Conservation (phyloP, 2,888 invertebrate genomes). For the Eubasilissa splendida region DNA sequence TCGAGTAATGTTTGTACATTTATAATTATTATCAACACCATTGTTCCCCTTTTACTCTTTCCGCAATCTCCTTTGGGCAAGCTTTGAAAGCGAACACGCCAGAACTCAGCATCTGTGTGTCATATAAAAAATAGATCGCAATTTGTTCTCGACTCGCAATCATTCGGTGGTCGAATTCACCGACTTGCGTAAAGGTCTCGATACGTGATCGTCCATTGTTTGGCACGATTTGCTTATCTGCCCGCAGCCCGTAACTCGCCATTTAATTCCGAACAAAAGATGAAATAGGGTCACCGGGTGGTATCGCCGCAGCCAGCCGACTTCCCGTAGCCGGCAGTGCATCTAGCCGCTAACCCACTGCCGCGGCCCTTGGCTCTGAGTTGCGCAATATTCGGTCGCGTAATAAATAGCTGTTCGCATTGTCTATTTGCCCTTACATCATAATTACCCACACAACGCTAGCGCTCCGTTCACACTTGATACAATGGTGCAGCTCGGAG, state of each 20-base stretch:
- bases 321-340: constrained; percentile 32
- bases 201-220: constrained; percentile 31
- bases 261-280: constrained; percentile 39
- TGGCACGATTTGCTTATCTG: constrained; percentile 30
- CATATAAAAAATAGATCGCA: constrained; percentile 25
- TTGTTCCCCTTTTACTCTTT: neutral
- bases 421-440: constrained; percentile 21
- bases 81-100: constrained; percentile 1
- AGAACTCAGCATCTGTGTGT: neutral
- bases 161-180: neutral
- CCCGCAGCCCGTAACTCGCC: neutral
- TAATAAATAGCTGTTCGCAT: constrained; percentile 30
- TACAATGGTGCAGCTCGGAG: constrained; percentile 11
- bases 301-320: constrained; percentile 20
- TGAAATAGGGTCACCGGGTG: constrained; percentile 38
- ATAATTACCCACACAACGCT: constrained; percentile 22
- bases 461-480: constrained; percentile 9
- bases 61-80: neutral
- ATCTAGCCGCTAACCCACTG: constrained; percentile 29
- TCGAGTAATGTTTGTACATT: too few species aligned
- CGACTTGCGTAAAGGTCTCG: constrained; percentile 20
- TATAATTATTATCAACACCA: too few species aligned
- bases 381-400: constrained; percentile 44
- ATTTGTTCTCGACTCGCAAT: constrained; percentile 2
- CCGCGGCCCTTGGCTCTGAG: constrained; percentile 11